Evolutionary conservation across 1,140 invertebrate genomes (phyloP), one percentile per base, ranked within the genome.

Genomic region (Helicoverpa zea): DNA sequence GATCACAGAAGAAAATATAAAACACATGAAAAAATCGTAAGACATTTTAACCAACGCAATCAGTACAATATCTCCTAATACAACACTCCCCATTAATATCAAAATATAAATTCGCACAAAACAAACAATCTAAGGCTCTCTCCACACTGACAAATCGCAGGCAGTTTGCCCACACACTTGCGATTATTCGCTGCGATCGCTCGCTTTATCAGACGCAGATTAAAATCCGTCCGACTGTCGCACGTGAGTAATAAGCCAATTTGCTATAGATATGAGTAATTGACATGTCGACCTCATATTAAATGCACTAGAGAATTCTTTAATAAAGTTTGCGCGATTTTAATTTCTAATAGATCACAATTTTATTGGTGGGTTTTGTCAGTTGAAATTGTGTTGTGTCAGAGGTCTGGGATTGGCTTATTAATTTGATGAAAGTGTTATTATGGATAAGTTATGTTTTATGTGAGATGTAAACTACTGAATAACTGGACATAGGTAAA

Each of bases 191-290:
- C 59, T 63, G 79, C 82, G 73, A 83, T 83, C 68, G 66, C 11
- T 47, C 82, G 73, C 47, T 82, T 79, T 83, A 80, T 80, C 74
- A 80, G 61, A 58, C 82, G 73, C 74, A 81, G 82, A 83, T 83
- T 83, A 83, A 75, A 79, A 76, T 72, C 77, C 79, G 79, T 61
- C 63, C 61, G 43, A 43, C 76, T 79, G 66, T 79, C 76, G 64
- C 52, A 43, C n/a, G 18, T 79, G 81, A 82, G 76, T 82, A 79
- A 82, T 82, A 79, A 75, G 77, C 72, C 81, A 79, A 72, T 82
- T 79, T 79, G 70, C 81, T 49, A 72, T 3, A 63, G 30, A 70
- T 76, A 81, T 81, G 73, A 81, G 47, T 81, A 70, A 81, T 77
- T 81, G 80, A 81, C 68, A 63, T 23, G 52, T 79, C 56, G 52